Base-by-base conservation (phyloP, 2,113 vertebrate species). In the Neogale vison region DNA sequence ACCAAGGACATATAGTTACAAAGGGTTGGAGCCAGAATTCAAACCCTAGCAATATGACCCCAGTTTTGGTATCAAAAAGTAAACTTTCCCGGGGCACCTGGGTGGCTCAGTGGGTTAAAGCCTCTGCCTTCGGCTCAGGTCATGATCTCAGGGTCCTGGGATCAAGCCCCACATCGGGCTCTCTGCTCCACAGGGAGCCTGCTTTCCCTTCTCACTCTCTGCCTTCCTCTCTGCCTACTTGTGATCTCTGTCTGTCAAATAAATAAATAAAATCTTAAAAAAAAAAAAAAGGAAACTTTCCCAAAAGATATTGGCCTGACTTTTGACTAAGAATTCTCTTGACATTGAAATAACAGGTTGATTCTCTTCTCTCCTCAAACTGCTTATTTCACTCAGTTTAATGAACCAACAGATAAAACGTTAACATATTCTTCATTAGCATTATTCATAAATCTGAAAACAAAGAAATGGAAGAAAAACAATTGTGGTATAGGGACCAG, bases 371-470 rank as follows among this genome's bases (percentile, higher is more conserved):
- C 6, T 65, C 39, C 24, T 45, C 18, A 94, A 74, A 90, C 39
- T 76, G 17, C 7, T 95, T 74, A 57, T 94, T 97, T 95, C 21
- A 92, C 31, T 80, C 15, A 72, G 59, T 74, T 67, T 87, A 80
- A 29, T 67, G 13, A 74, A 57, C 80, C 23, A 80, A 87, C 39
- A 79, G 6, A 31, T 42, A 92, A 21, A 1, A 93, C 82, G 29
- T 71, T 92, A 90, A 45, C 6, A 94, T 59, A 63, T 50, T 79
- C 17, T 76, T 4, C 5, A 72, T 76, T 61, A 57, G 6, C 55
- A 52, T 55, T 97, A 20, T 74, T 88, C 14, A 94, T 42, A 83
- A 1, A 47, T 24, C 34, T 4, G 82, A 63, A 82, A 18, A 65
- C 36, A 89, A 94, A 87, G 2, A 12, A 95, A 67, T 84, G 7